phyloP scores from a whole-genome alignment of 1,140 invertebrate genomes.

The Pseudachorutes palmiensis region DNA sequence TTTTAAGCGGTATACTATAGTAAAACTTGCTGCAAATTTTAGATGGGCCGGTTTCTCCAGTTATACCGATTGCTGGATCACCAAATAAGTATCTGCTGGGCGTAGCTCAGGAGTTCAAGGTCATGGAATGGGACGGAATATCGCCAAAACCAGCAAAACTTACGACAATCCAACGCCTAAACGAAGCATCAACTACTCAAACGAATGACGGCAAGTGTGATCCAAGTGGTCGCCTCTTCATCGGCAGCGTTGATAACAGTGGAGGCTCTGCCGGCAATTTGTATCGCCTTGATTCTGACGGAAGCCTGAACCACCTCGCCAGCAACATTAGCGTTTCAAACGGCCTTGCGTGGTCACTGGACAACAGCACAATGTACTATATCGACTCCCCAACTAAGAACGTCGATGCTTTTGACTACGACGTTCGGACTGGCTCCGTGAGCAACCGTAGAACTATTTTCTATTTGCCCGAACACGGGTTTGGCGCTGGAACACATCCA shows the following conservation, averaged over 20 bases:
- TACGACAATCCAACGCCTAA: constrained; percentile 52
- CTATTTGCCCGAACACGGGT: constrained; percentile 36
- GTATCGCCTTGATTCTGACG: constrained; percentile 12
- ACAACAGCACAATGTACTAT: constrained; percentile 63
- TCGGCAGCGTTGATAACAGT: neutral
- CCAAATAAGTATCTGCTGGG: constrained; percentile 56
- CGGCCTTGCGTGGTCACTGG: constrained; percentile 67
- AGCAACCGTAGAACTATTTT: constrained; percentile 39
- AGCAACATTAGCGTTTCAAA: constrained; percentile 61
- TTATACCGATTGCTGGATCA: constrained; percentile 53
- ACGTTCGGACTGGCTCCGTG: constrained; percentile 56
- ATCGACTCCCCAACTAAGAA: constrained; percentile 60
- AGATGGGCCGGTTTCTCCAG: constrained; percentile 38
- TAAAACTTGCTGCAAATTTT: neutral
- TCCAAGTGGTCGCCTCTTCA: constrained; percentile 55
- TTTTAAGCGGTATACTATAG: constrained; percentile 21
- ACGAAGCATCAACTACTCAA: constrained; percentile 52
- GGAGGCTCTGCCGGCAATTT: neutral
- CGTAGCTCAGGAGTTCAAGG: constrained; percentile 49
- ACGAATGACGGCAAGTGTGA: constrained; percentile 85
- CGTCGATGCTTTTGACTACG: constrained; percentile 64
- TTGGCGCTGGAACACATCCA: constrained; percentile 39
- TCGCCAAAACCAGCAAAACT: constrained; percentile 43
- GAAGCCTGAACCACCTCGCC: neutral
- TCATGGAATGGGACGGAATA: constrained; percentile 49